These are phyloP conservation scores for Eristalis intricaria DNA, from an alignment of 2,888 invertebrate genomes.

Conservation along the genomic window DNA sequence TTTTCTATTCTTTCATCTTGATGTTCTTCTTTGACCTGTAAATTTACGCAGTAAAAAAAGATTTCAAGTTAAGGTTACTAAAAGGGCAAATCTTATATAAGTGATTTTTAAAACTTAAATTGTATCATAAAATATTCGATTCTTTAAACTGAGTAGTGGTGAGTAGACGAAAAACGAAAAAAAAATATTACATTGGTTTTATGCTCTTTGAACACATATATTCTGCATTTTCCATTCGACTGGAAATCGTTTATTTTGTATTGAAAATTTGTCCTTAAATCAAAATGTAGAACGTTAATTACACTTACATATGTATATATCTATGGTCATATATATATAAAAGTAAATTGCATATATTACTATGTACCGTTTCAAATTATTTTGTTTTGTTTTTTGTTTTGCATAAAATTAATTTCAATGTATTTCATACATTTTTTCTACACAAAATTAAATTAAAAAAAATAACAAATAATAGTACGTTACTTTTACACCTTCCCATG, in stretches of 20 bases:
- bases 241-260: slow-evolving; percentile 38
- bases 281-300: slow-evolving; percentile 38
- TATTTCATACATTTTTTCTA: slow-evolving; percentile 62
- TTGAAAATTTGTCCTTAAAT: slow-evolving; percentile 29
- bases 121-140: slow-evolving; percentile 37
- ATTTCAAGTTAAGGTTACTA: slow-evolving; percentile 34
- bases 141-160: slow-evolving; percentile 36
- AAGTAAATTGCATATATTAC: slow-evolving; percentile 35
- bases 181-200: slow-evolving; percentile 66
- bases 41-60: slow-evolving; percentile 55
- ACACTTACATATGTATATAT: slow-evolving; percentile 24
- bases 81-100: slow-evolving; percentile 26
- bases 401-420: slow-evolving; percentile 48
- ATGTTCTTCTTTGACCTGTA: slow-evolving; percentile 41
- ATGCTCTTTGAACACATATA: slow-evolving; percentile 67
- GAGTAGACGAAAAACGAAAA: slow-evolving; percentile 33
- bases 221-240: slow-evolving; percentile 28
- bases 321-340: slow-evolving; percentile 7
- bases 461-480: slow-evolving; percentile 26
- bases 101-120: slow-evolving; percentile 48
- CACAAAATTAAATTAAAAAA: slow-evolving; percentile 32
- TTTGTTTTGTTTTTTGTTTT: background rate
- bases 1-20: slow-evolving; percentile 30
- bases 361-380: slow-evolving; percentile 28
- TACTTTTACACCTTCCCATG: slow-evolving; percentile 35